Percentiles rank a stretch among this genome's conserved stretches.
Conservation (phyloP, 2,888 invertebrate species). For the Acrobasis consociella region DNA sequence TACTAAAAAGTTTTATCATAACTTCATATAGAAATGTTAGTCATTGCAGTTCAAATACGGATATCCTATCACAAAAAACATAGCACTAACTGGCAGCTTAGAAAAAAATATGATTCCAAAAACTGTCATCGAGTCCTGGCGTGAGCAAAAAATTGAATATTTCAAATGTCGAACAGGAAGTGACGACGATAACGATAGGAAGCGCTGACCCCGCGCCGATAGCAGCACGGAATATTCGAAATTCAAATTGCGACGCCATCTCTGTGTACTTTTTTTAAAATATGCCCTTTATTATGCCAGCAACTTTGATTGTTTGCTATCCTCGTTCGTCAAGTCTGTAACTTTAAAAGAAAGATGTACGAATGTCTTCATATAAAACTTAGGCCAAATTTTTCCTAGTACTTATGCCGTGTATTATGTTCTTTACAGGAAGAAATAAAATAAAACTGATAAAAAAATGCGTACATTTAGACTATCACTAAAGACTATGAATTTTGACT, state of each 20-base stretch:
- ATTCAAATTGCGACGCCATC: conserved; percentile 56
- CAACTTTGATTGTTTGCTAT: conserved; percentile 1
- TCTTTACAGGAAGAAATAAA: too few species aligned
- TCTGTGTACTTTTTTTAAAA: conserved; percentile 38
- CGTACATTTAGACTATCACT: too few species aligned
- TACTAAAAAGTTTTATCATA: too few species aligned
- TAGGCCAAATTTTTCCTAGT: too few species aligned
- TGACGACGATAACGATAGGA: conserved; percentile 62
- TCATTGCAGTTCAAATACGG: too few species aligned
- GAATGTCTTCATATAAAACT: too few species aligned
- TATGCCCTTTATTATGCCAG: conserved; percentile 23
- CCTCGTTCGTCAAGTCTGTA: background rate
- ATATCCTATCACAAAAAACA: background rate
- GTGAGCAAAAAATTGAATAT: conserved; percentile 42
- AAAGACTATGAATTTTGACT: too few species aligned
- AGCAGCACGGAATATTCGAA: conserved; percentile 50
- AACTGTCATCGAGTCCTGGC: conserved; percentile 28
- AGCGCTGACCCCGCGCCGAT: conserved; percentile 60
- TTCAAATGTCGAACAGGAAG: conserved; percentile 61
- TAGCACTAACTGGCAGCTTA: conserved; percentile 11
- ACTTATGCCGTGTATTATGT: too few species aligned
- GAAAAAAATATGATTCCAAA: conserved; percentile 28
- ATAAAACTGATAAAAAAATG: too few species aligned
- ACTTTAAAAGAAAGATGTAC: too few species aligned
- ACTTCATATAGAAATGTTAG: too few species aligned